Percentiles rank a stretch among this genome's conserved stretches.
Conservation (phyloP, 2,888 invertebrate species). For the Helobdella robusta region DNA sequence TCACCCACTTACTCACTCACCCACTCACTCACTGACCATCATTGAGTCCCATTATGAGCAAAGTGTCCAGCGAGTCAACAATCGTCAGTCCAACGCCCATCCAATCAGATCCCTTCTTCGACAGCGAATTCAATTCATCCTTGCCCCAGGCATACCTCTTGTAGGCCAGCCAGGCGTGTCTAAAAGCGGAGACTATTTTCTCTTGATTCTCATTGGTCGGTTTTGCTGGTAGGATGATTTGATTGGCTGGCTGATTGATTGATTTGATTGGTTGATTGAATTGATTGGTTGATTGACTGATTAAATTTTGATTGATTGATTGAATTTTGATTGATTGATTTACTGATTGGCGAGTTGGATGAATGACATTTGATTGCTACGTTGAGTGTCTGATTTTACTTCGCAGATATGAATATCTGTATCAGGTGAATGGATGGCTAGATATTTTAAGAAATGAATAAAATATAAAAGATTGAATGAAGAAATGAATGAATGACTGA, state of each 20-base stretch:
- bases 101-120: constrained; percentile 71
- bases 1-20: too few relatives aligned
- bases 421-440: too few relatives aligned
- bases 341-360: neutral
- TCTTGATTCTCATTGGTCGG: constrained; percentile 70
- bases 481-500: too few relatives aligned
- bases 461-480: too few relatives aligned
- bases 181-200: constrained; percentile 77
- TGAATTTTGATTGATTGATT: neutral
- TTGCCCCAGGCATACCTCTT: constrained; percentile 91
- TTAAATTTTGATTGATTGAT: neutral
- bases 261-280: too few relatives aligned
- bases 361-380: neutral
- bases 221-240: constrained; percentile 52
- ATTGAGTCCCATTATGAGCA: constrained; percentile 85
- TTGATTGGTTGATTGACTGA: neutral
- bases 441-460: too few relatives aligned
- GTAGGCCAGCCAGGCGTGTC: constrained; percentile 88
- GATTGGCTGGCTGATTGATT: neutral
- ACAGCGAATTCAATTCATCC: constrained; percentile 85
- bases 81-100: constrained; percentile 88
- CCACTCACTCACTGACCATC: constrained; percentile 63
- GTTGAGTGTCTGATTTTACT: neutral
- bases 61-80: constrained; percentile 86
- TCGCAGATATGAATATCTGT: neutral